Base-by-base conservation (phyloP, 2,113 vertebrate genomes). In the Platysteira castanea region DNA sequence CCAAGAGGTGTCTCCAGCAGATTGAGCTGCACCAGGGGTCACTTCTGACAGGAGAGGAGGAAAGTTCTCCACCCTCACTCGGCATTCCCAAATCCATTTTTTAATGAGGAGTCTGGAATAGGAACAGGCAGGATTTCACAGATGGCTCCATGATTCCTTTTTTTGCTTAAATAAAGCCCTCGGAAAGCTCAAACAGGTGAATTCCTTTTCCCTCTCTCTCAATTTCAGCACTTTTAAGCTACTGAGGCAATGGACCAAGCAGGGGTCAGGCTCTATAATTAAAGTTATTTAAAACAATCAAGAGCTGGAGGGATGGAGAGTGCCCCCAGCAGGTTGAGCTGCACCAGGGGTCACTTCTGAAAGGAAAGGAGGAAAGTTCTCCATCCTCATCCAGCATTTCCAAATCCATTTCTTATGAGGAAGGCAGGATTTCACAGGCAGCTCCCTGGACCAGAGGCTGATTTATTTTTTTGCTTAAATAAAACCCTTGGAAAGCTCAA, bases 21-120 rank as follows among this genome's bases (percentile, higher is more conserved):
- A 21, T 5, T 3, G 5, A 74, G 10, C 35, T 50, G 35, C 50
- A 77, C 11, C 31, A 39, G 15, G 16, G 22, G 6, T 39, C 27
- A 19, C 16, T 73, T 33, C 41, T 76, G 13, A 11, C 20, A 71
- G 53, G 1, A 17, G 5, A 17, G 17, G 6, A 30, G 35, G 11
- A 53, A 49, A 49, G 4, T 22, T 53, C 63, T 60, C 52, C 27
- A 44, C 8, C 31, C 31, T 74, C 31, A 74, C 5, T 37, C 18
- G 1, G n/a, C 31, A 15, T 33, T 37, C 39, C 49, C 35, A 69
- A 44, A 56, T 3, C 30, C 22, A 5, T 69, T 56, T 84, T 23
- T n/a, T 28, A 3, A 4, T 4, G 28, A 4, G 4, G 15, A 57
- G 7, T 13, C 41, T 57, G 11, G 47, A 61, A 35, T 0, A 6